Percentiles rank a stretch among this genome's conserved stretches.
phyloP scores from a whole-genome alignment of 2,797 vertebrate genomes.

The Chanos chanos region DNA sequence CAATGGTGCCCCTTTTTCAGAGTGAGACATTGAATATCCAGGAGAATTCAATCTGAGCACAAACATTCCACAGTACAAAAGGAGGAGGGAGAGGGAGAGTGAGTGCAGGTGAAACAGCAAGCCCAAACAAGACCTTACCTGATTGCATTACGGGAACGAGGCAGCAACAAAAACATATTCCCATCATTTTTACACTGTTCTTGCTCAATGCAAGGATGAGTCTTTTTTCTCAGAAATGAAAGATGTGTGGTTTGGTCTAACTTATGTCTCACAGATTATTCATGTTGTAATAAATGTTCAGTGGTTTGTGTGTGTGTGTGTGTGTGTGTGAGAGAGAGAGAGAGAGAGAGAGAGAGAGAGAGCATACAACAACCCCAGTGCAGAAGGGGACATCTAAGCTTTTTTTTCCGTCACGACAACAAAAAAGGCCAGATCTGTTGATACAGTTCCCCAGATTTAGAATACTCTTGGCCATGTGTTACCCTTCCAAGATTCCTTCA shows the following conservation, averaged over 20 bases:
- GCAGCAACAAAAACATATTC: conserved; percentile 16
- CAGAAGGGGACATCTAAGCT: no score
- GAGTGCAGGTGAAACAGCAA: conserved; percentile 36
- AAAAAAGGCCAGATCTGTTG: neutral
- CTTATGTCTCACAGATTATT: no score
- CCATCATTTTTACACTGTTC: no score
- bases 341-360: no score
- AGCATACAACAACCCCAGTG: no score
- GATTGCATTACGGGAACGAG: conserved; percentile 45
- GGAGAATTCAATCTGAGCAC: conserved; percentile 50
- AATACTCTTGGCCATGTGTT: conserved; percentile 1
- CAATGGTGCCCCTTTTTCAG: conserved; percentile 37
- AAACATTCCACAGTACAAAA: conserved; percentile 59
- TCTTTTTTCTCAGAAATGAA: no score
- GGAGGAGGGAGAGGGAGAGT: conserved; percentile 8
- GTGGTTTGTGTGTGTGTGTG: no score
- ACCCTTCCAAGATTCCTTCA: conserved; percentile 24
- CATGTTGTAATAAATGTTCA: no score
- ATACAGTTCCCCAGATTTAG: conserved; percentile 1
- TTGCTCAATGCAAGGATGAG: no score
- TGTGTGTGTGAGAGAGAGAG: no score
- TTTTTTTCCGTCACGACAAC: no score
- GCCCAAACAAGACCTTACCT: conserved; percentile 40
- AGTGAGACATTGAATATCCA: conserved; percentile 24
- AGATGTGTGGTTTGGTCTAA: no score